Conservation (phyloP, 92 coral and sea anemone species). For the Epizoanthus illoricatus region DNA sequence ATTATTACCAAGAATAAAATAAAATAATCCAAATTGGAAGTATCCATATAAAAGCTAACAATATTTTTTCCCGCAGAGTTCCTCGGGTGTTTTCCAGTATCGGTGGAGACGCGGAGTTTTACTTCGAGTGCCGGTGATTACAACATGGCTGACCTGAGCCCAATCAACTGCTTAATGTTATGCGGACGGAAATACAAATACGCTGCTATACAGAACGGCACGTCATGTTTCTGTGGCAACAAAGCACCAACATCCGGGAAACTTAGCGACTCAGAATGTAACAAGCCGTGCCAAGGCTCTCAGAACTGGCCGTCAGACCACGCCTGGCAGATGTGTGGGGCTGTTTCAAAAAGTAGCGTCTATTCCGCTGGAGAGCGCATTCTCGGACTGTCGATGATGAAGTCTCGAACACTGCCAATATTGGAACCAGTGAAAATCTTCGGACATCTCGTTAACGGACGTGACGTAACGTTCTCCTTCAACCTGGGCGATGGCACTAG, state of each 20-base stretch:
- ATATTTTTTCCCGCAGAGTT: constrained; percentile 50
- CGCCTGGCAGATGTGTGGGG: constrained; percentile 77
- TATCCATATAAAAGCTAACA: no score
- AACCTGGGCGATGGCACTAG: constrained; percentile 75
- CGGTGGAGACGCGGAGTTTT: constrained; percentile 62
- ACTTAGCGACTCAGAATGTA: constrained; percentile 64
- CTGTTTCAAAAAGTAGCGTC: constrained; percentile 58
- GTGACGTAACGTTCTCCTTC: constrained; percentile 59
- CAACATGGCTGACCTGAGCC: constrained; percentile 65
- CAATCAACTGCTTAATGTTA: constrained; percentile 70
- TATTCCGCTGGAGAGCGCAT: constrained; percentile 76
- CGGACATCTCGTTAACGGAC: constrained; percentile 67
- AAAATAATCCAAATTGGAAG: no score
- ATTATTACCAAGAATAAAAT: no score
- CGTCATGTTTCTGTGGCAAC: constrained; percentile 79
- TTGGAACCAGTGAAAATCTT: constrained; percentile 54
- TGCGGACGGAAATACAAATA: constrained; percentile 80
- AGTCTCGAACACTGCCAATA: constrained; percentile 44
- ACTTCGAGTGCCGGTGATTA: constrained; percentile 87
- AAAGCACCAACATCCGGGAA: constrained; percentile 57
- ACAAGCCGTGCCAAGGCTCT: constrained; percentile 67
- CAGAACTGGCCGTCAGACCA: constrained; percentile 44
- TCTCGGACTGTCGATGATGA: constrained; percentile 61
- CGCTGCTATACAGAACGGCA: constrained; percentile 77
- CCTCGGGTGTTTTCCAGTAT: constrained; percentile 71